Conservation (phyloP, 2,797 vertebrate species). For the Sparus aurata region DNA sequence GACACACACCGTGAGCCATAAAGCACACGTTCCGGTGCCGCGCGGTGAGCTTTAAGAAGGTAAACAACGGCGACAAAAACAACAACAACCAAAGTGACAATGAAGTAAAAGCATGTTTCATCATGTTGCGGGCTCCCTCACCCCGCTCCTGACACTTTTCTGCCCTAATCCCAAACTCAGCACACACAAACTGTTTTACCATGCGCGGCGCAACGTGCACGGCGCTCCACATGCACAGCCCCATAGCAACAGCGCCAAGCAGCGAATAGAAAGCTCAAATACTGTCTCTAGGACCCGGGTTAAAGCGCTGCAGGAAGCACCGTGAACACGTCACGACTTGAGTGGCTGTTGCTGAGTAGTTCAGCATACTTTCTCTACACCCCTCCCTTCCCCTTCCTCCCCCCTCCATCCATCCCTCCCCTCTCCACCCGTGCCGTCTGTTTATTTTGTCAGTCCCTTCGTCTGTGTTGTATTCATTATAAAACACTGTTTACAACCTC, state of each 20-base stretch:
- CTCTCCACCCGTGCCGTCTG: slow-evolving; percentile 69
- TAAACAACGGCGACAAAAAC: slow-evolving; percentile 51
- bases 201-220: slow-evolving; percentile 69
- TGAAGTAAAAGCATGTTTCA: slow-evolving; percentile 49
- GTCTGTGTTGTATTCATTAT: slow-evolving; percentile 78
- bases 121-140: slow-evolving; percentile 51
- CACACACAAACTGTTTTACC: slow-evolving; percentile 72
- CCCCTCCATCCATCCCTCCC: slow-evolving; percentile 34
- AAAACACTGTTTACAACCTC: slow-evolving; percentile 76
- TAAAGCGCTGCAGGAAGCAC: slow-evolving; percentile 87
- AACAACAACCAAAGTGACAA: slow-evolving; percentile 26
- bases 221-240: slow-evolving; percentile 78
- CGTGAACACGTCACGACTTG: slow-evolving; percentile 86
- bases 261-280: slow-evolving; percentile 89
- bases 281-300: slow-evolving; percentile 90
- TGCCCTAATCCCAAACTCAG: slow-evolving; percentile 79
- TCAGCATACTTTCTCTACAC: slow-evolving; percentile 80
- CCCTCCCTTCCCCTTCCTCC: slow-evolving; percentile 24
- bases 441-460: slow-evolving; percentile 80
- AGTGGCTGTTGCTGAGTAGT: slow-evolving; percentile 91
- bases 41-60: slow-evolving; percentile 15
- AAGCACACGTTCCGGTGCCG: background rate
- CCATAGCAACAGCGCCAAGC: slow-evolving; percentile 90
- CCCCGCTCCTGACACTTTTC: slow-evolving; percentile 71
- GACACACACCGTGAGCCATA: background rate